A percentile compares a stretch with the other conserved stretches of the same genome.
phyloP scores from a whole-genome alignment of 2,888 invertebrate species.

The Odontocolon sp. region DNA sequence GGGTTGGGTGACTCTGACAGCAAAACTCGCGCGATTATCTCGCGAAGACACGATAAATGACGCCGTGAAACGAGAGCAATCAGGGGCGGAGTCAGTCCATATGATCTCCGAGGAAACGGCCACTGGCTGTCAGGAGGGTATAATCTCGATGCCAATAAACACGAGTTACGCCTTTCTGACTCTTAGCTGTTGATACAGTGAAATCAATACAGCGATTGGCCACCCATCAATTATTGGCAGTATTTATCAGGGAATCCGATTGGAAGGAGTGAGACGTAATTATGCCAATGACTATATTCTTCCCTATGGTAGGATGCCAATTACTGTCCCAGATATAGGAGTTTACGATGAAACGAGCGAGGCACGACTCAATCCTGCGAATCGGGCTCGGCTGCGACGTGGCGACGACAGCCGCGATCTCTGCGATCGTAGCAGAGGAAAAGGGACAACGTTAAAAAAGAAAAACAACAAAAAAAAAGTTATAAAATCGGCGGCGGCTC shows the following conservation, averaged over 20 bases:
- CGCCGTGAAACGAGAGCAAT: conserved; percentile 59
- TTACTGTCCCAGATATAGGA: no score
- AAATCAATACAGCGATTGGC: no score
- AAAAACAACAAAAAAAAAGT: conserved; percentile 29
- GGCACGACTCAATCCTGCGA: conserved; percentile 62
- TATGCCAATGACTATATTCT: no score
- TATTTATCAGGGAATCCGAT: no score
- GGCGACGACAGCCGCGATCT: conserved; percentile 50
- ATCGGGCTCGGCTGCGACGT: conserved; percentile 48
- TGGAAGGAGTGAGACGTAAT: no score
- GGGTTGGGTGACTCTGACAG: conserved; percentile 15
- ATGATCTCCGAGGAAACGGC: conserved; percentile 9
- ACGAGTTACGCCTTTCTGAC: no score
- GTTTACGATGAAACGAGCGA: conserved; percentile 43
- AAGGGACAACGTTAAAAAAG: conserved; percentile 31
- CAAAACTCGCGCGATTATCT: conserved; percentile 49
- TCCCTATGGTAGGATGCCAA: no score
- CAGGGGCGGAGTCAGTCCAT: conserved; percentile 18
- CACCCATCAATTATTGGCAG: no score
- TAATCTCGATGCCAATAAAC: no score
- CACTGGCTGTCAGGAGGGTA: background rate
- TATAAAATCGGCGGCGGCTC: conserved; percentile 57
- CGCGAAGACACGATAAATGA: conserved; percentile 58
- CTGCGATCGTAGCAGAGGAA: background rate
- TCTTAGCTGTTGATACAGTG: no score